Percentiles rank a stretch among this genome's conserved stretches.
Conservation (phyloP, 2,113 vertebrate genomes). For the Motacilla alba region DNA sequence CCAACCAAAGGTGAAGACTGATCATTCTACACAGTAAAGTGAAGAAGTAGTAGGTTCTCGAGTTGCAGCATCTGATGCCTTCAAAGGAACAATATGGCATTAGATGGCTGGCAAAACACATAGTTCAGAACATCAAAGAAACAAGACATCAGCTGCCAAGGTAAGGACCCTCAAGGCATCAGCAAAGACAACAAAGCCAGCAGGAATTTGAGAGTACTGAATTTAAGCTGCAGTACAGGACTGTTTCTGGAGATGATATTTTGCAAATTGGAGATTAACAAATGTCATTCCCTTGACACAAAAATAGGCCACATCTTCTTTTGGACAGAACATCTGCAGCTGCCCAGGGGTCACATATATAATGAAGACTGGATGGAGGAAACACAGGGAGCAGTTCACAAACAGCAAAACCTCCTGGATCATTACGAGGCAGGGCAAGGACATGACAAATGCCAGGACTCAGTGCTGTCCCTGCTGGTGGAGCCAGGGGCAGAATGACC, state of each 20-base stretch:
- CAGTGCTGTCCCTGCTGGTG: not conserved
- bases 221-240: not conserved
- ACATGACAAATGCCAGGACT: not conserved
- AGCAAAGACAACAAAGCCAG: constrained; percentile 75
- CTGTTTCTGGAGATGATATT: not conserved
- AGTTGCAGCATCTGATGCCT: constrained; percentile 81
- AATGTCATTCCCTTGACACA: not conserved
- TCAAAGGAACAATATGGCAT: constrained; percentile 84
- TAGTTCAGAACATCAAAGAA: constrained; percentile 83
- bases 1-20: constrained; percentile 82
- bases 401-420: not conserved
- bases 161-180: constrained; percentile 77
- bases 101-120: constrained; percentile 83
- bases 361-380: not conserved
- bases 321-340: not conserved
- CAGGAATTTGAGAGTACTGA: not conserved
- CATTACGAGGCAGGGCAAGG: not conserved
- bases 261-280: not conserved
- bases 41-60: constrained; percentile 87
- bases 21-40: constrained; percentile 81
- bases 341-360: not conserved
- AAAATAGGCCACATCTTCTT: not conserved
- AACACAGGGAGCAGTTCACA: not conserved
- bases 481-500: not conserved
- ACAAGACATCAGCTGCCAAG: constrained; percentile 83